Evolutionary conservation across 2,888 invertebrate genomes (phyloP).

Genomic region (Leptothorax acervorum): DNA sequence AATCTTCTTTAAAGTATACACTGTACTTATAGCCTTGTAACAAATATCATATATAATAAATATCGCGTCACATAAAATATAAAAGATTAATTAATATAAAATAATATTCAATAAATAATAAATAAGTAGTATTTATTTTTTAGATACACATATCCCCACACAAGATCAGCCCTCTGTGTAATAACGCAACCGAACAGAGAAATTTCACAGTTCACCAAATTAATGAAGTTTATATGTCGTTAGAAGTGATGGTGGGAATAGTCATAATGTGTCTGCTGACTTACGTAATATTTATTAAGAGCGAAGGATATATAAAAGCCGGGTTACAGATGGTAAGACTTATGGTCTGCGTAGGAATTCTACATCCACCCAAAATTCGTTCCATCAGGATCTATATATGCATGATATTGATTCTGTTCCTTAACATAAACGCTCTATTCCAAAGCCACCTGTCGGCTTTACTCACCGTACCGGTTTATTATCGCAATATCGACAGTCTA

Average conservation of each 20-base stretch:
- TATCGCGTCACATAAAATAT: not conserved
- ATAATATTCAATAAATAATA: no score
- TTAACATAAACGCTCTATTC: conserved; percentile 64
- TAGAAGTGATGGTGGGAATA: conserved; percentile 4
- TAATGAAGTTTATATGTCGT: conserved; percentile 59
- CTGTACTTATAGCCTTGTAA: no score
- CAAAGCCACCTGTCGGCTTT: conserved; percentile 68
- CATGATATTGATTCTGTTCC: conserved; percentile 52
- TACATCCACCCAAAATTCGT: conserved; percentile 36
- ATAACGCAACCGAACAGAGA: conserved; percentile 58
- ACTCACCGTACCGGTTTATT: conserved; percentile 60
- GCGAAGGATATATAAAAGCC: conserved; percentile 52
- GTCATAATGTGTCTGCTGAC: conserved; percentile 21
- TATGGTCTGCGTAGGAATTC: conserved; percentile 59
- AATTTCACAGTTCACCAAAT: conserved; percentile 59
- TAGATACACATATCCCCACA: conserved; percentile 72
- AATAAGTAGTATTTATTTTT: not conserved
- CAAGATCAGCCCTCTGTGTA: conserved; percentile 66
- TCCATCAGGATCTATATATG: conserved; percentile 61
- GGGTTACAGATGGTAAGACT: conserved; percentile 64
- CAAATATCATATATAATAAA: not conserved
- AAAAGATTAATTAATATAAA: no score
- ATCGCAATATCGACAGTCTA: conserved; percentile 59
- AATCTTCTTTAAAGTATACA: not conserved
- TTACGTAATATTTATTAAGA: conserved; percentile 36